Base-by-base conservation (phyloP, 2,113 vertebrate genomes). In the Terrapene triunguis region DNA sequence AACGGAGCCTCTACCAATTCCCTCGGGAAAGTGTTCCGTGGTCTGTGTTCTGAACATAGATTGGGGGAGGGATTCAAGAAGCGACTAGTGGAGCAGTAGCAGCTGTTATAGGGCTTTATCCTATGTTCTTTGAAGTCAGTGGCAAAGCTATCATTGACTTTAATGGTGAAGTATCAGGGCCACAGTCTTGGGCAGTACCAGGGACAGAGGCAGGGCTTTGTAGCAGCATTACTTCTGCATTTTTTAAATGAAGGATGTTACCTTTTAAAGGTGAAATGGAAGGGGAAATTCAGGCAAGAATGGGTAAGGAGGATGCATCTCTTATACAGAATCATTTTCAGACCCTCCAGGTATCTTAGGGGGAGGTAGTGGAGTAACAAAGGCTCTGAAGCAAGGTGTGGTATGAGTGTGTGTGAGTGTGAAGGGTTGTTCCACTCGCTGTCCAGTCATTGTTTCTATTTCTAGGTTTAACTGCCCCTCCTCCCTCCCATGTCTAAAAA, bases 141-240 rank as follows among this genome's bases (percentile, higher is more conserved):
- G 80, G 9, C 65, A 90, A 92, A 87, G 50, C 27, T 32, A 21
- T 91, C 44, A 3, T 8, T 76, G 65, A 8, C 55, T 90, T 87
- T 94, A 92, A 82, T 19, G 69, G 84, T 89, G 74, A 69, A 48
- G 88, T 83, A 53, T 53, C 89, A 85, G 35, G 83, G 85, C 57
- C 27, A 65, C 10, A 83, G 9, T 55, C 48, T 87, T 89, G 47
- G 89, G 80, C 89, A 54, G 76, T 92, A 25, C 91, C 79, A 57
- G 42, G 82, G 85, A 29, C 54, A 85, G 92, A 95, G 89, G 89
- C 0, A 0, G 4, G 65, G 27, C 65, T 69, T 85, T 91, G 54
- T 32, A 97, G 53, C 86, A 94, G 50, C 21, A 88, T 42, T 94
- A 95, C 72, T 57, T 79, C 87, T 90, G 29, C 16, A 21, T 53